Base-by-base conservation (phyloP, 2,888 invertebrate species). In the Ephialtes manifestator region DNA sequence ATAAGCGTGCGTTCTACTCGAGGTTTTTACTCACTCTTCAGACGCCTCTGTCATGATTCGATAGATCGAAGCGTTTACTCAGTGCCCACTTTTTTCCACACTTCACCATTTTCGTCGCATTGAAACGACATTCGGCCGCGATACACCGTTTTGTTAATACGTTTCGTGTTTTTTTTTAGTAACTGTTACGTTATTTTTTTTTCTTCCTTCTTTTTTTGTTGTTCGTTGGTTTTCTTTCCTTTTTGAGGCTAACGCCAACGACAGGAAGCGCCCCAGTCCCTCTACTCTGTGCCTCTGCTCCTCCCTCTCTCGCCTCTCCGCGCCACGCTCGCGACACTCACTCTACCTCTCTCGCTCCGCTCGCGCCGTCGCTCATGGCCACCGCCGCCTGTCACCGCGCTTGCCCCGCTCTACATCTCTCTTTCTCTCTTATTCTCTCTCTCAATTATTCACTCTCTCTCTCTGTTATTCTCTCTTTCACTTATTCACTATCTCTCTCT, bases 21-120 rank as follows among this genome's bases (percentile, higher is more conserved):
- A 72, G 35, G 58, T 10, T 91, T 92, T 87, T 94, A 96, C 97
- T 97, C 95, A 97, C 97, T 97, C 97, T 96, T 97, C 97, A 97
- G 96, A 97, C 96, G 96, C 96, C 96, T 97, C 97, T 97, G 97
- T 97, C 97, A 97, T 97, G 97, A 95, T 97, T 97, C 95, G 96
- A 96, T 95, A 96, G 96, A 96, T 96, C 96, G 96, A 96, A 96
- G 96, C 96, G 96, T 96, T 96, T 97, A 97, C 96, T 97, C 96
- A 96, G 96, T 96, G 96, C 96, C 96, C 96, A 96, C 96, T 96
- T 96, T 96, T 96, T 96, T 96, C 96, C 96, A 96, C 96, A 96
- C 96, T 96, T 96, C 96, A 96, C 96, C 97, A 97, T 97, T 97
- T 96, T 97, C 96, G 96, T 95, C 95, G 96, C 96, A 96, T 96